Evolutionary conservation across 2,113 vertebrate species (phyloP).

Genomic region (Trichomycterus rosablanca): DNA sequence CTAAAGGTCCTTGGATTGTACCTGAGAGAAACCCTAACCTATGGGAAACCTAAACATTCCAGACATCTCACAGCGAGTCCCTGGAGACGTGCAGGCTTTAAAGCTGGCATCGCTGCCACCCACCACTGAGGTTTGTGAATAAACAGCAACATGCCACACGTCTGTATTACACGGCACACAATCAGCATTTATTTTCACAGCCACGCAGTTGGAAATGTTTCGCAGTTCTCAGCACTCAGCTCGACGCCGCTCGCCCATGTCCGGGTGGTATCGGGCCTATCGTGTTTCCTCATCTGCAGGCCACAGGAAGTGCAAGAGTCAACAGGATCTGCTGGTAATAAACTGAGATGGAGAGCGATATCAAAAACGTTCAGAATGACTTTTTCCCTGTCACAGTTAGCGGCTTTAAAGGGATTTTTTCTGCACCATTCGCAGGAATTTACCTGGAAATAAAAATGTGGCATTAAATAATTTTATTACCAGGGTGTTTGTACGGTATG

Average conservation of each 20-base stretch:
- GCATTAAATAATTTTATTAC: slow-evolving; percentile 1
- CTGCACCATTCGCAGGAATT: background rate
- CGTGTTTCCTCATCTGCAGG: slow-evolving; percentile 69
- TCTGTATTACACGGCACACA: background rate
- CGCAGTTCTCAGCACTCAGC: slow-evolving; percentile 42
- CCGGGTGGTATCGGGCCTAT: slow-evolving; percentile 59
- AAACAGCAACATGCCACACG: background rate
- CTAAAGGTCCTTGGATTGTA: no score
- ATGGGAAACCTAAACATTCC: no score
- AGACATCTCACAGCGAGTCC: no score
- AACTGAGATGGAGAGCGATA: slow-evolving; percentile 64
- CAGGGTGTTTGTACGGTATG: no score
- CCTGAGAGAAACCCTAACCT: no score
- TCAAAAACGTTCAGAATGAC: slow-evolving; percentile 58
- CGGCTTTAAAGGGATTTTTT: slow-evolving; percentile 5
- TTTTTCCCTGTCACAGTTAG: slow-evolving; percentile 59
- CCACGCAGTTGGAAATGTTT: slow-evolving; percentile 46
- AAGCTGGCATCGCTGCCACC: slow-evolving; percentile 14
- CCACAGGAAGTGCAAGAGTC: slow-evolving; percentile 71
- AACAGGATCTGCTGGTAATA: slow-evolving; percentile 68
- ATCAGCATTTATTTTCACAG: slow-evolving; percentile 50
- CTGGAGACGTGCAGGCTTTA: no score
- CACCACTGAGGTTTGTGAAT: slow-evolving; percentile 14
- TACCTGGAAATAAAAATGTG: slow-evolving; percentile 30
- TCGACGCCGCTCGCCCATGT: slow-evolving; percentile 46